Percentiles rank a stretch among this genome's conserved stretches.
These are phyloP conservation scores for Eupithecia vulgata DNA, from an alignment of 2,888 invertebrate species.

Conservation along the genomic window DNA sequence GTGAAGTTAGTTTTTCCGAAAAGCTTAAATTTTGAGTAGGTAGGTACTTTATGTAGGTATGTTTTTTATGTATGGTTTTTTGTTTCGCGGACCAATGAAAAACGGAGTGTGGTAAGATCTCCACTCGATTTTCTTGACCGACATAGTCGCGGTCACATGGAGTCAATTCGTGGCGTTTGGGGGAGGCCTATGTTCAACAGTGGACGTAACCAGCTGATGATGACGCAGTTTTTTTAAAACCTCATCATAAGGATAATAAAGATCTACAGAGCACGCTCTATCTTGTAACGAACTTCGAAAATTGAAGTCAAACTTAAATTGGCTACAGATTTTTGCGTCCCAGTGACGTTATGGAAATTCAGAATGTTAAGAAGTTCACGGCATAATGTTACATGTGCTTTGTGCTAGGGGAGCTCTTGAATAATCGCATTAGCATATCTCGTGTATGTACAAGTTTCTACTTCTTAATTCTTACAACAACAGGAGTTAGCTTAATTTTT, in stretches of 20 bases:
- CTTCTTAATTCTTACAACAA: neutral
- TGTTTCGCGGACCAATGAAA: too few relatives aligned
- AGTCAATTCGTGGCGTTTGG: too few relatives aligned
- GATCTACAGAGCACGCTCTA: neutral
- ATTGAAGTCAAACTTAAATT: constrained; percentile 22
- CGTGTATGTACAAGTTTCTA: constrained; percentile 6
- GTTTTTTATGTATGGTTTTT: too few relatives aligned
- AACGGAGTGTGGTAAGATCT: too few relatives aligned
- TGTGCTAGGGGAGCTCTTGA: constrained; percentile 14
- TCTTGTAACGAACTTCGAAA: constrained; percentile 5
- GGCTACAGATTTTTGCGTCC: constrained; percentile 37
- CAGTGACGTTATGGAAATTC: constrained; percentile 53
- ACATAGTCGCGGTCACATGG: too few relatives aligned
- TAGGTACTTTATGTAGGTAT: too few relatives aligned
- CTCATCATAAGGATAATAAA: neutral
- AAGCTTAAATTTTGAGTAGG: neutral
- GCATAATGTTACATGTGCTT: constrained; percentile 27
- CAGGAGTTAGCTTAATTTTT: neutral
- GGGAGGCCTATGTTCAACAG: too few relatives aligned
- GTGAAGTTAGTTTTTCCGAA: neutral
- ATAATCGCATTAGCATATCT: constrained; percentile 23
- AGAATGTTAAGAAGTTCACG: constrained; percentile 42
- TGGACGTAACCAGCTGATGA: too few relatives aligned
- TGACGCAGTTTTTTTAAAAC: neutral
- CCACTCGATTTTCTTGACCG: too few relatives aligned